Percentiles rank a stretch among this genome's conserved stretches.
These are phyloP conservation scores for Theretra japonica DNA, from an alignment of 2,888 invertebrate genomes.

Conservation along the genomic window DNA sequence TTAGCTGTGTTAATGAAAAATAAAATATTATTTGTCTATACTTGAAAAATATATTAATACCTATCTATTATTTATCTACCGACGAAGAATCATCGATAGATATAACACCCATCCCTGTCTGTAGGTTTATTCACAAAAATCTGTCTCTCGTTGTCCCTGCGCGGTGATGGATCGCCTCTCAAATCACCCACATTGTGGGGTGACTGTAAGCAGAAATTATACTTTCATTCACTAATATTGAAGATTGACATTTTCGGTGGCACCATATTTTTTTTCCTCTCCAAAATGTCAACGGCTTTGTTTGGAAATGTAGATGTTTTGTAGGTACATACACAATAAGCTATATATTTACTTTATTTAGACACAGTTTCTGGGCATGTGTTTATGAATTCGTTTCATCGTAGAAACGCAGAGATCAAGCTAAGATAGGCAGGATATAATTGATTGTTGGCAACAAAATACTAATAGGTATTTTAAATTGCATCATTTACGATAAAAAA, in stretches of 20 bases:
- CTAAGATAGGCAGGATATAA: too few species aligned
- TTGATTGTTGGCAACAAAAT: too few species aligned
- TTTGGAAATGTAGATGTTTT: constrained; percentile 14
- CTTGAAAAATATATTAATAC: too few species aligned
- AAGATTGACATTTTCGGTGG: constrained; percentile 57
- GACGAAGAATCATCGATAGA: not conserved
- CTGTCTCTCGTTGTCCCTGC: constrained; percentile 47
- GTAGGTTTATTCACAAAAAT: constrained; percentile 49
- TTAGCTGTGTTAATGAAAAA: not conserved
- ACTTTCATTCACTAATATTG: constrained; percentile 30
- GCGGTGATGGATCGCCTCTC: constrained; percentile 53
- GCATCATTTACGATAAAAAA: too few species aligned
- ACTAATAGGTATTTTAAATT: too few species aligned
- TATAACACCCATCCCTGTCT: not conserved
- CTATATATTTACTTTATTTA: not conserved
- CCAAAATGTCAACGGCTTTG: constrained; percentile 30
- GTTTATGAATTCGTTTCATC: not conserved
- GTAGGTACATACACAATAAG: not conserved
- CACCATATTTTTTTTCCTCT: constrained; percentile 42
- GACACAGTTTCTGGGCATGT: not conserved
- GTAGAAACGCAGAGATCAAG: too few species aligned
- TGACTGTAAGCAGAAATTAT: constrained; percentile 36
- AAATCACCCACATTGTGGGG: constrained; percentile 47
- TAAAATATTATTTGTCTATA: not conserved
- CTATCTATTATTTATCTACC: not conserved